These are phyloP conservation scores for Uloborus diversus DNA, from an alignment of 1,140 invertebrate genomes.

Conservation along the genomic window DNA sequence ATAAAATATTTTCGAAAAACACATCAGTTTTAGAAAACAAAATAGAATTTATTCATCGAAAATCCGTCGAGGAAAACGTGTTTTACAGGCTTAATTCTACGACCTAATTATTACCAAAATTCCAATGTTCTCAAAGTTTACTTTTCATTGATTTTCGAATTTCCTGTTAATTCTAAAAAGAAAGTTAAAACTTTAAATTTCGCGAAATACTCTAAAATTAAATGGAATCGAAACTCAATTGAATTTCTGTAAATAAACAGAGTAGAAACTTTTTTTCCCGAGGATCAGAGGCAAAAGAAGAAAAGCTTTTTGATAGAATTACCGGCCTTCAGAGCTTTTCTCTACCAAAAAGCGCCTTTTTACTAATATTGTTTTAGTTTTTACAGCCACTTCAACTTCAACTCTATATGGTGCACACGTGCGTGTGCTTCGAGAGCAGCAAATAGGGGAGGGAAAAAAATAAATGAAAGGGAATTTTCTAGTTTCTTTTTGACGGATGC, in stretches of 20 bases:
- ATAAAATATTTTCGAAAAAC: too few relatives aligned
- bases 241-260: constrained; percentile 48
- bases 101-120: too few relatives aligned
- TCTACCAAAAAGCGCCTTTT: constrained; percentile 51
- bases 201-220: constrained; percentile 42
- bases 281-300: constrained; percentile 18
- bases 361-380: constrained; percentile 56
- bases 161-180: too few relatives aligned
- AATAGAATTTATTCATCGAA: too few relatives aligned
- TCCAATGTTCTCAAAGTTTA: too few relatives aligned
- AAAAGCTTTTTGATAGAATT: constrained; percentile 32
- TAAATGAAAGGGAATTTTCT: background rate
- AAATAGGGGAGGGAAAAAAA: constrained; percentile 13
- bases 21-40: too few relatives aligned
- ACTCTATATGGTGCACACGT: constrained; percentile 35
- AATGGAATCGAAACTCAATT: constrained; percentile 43
- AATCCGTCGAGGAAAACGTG: too few relatives aligned
- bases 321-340: constrained; percentile 23
- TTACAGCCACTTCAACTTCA: constrained; percentile 17
- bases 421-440: constrained; percentile 6
- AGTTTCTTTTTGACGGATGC: constrained; percentile 50
- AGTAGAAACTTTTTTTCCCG: constrained; percentile 5
- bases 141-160: too few relatives aligned
- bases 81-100: too few relatives aligned
- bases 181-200: constrained; percentile 33